phyloP scores from a whole-genome alignment of 2,888 invertebrate genomes.

The Cabera pusaria region DNA sequence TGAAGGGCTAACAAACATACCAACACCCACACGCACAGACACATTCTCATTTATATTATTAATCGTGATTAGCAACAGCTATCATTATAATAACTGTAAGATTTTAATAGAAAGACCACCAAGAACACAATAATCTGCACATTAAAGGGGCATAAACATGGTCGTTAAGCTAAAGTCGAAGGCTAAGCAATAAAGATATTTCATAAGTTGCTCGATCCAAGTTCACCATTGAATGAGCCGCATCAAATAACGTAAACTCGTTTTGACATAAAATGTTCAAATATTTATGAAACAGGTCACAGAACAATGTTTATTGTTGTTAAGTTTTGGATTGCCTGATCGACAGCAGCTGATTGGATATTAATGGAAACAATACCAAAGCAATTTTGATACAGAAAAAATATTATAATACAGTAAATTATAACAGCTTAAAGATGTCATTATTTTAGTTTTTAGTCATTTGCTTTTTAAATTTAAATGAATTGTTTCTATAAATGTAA shows the following conservation, averaged over 20 bases:
- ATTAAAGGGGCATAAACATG: constrained; percentile 17
- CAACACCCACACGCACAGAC: too few relatives aligned
- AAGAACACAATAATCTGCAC: constrained; percentile 11
- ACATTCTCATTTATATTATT: too few relatives aligned
- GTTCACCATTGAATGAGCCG: not conserved
- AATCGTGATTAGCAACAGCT: too few relatives aligned
- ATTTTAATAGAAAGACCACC: constrained; percentile 3
- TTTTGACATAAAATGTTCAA: constrained; percentile 30
- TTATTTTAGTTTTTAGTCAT: too few relatives aligned
- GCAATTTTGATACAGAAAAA: too few relatives aligned
- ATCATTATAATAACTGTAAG: too few relatives aligned
- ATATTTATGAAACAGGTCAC: constrained; percentile 11
- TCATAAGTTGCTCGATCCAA: constrained; percentile 26
- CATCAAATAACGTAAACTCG: constrained; percentile 29
- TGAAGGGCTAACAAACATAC: too few relatives aligned
- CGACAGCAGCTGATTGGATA: not conserved
- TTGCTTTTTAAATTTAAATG: too few relatives aligned
- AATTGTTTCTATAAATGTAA: too few relatives aligned
- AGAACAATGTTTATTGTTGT: constrained; percentile 32
- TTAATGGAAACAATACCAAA: too few relatives aligned
- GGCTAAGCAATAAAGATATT: constrained; percentile 34
- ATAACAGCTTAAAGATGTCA: too few relatives aligned
- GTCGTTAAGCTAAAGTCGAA: constrained; percentile 22
- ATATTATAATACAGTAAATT: too few relatives aligned
- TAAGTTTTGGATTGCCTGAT: constrained; percentile 2